Conservation (phyloP, 2,888 invertebrate genomes). For the Oegoconia quadripuncta region DNA sequence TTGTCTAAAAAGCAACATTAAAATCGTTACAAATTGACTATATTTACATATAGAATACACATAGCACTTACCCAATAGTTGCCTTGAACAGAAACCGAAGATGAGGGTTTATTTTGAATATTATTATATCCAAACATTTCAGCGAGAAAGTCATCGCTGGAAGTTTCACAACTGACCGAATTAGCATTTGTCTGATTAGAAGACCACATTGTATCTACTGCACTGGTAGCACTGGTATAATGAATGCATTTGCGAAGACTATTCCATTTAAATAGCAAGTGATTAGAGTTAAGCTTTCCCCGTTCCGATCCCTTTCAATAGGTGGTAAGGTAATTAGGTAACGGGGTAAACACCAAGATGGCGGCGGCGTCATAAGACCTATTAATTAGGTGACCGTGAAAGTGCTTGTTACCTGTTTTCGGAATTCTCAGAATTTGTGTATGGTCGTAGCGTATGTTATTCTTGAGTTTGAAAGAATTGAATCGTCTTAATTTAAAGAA, state of each 20-base stretch:
- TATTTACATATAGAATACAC: too few species aligned
- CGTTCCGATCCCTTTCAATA: conserved; percentile 22
- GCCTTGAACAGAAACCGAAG: too few species aligned
- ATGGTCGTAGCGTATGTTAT: too few species aligned
- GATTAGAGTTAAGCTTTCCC: conserved; percentile 34
- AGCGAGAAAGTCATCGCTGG: background rate
- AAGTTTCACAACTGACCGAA: conserved; percentile 2
- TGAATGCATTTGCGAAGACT: conserved; percentile 18
- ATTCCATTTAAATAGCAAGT: conserved; percentile 11
- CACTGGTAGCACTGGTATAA: conserved; percentile 36
- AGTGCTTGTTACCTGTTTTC: background rate
- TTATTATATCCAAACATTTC: background rate
- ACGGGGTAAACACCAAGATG: conserved; percentile 8
- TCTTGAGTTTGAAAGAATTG: too few species aligned
- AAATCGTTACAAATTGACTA: too few species aligned
- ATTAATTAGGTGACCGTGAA: too few species aligned
- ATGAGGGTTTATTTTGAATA: too few species aligned
- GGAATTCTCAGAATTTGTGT: too few species aligned
- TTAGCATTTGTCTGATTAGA: conserved; percentile 24
- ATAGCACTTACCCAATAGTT: too few species aligned
- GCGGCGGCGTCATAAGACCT: too few species aligned
- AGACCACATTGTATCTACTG: conserved; percentile 19
- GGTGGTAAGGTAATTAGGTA: conserved; percentile 17
- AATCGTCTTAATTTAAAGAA: too few species aligned
- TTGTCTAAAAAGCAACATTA: too few species aligned